Conservation (phyloP, 2,113 vertebrate species). For the Calyptomena viridis region DNA sequence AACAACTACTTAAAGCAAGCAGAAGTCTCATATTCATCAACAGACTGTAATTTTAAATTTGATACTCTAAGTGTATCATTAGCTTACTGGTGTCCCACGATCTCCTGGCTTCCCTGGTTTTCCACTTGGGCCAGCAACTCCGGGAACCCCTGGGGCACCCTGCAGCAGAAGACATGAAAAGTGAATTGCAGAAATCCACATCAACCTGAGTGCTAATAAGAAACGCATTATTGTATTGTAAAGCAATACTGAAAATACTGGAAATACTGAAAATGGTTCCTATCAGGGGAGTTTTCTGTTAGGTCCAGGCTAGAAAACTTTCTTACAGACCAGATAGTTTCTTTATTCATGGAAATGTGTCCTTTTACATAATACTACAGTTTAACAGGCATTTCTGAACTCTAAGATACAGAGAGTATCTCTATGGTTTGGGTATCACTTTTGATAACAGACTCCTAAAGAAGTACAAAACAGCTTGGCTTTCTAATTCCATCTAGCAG, state of each 20-base stretch:
- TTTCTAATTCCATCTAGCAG: not conserved
- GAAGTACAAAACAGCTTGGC: not conserved
- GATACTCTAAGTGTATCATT: not conserved
- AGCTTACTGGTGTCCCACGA: constrained; percentile 84
- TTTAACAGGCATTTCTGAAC: not conserved
- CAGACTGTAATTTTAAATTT: constrained; percentile 2
- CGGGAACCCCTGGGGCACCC: constrained; percentile 90
- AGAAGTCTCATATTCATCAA: not conserved
- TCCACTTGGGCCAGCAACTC: constrained; percentile 83
- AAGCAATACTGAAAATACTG: not conserved
- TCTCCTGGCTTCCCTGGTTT: constrained; percentile 89
- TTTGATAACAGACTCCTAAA: not conserved
- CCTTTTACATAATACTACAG: not conserved
- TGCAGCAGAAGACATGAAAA: constrained; percentile 57
- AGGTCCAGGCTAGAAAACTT: not conserved
- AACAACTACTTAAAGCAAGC: not conserved
- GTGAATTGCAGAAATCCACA: not conserved
- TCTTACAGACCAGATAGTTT: not conserved
- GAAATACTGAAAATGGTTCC: not conserved
- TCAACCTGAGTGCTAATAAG: not conserved
- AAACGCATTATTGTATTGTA: not conserved
- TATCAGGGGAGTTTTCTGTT: not conserved
- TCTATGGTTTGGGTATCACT: not conserved
- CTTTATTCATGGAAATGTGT: not conserved
- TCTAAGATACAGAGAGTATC: not conserved